A percentile compares a stretch with the other conserved stretches of the same genome.
These are phyloP conservation scores for Proteles cristata DNA, from an alignment of 2,113 vertebrate species.

Conservation along the genomic window DNA sequence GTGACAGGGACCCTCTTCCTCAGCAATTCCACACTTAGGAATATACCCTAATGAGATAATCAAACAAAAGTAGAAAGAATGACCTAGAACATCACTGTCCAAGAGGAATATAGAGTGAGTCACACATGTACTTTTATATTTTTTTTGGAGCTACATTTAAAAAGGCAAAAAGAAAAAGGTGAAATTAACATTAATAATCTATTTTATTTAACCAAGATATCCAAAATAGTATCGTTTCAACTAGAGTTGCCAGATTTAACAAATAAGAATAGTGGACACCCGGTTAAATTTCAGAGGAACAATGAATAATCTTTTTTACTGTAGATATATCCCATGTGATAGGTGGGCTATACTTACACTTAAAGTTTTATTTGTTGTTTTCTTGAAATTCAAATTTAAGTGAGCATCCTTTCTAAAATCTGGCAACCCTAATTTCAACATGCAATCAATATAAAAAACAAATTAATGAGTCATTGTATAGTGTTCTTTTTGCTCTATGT, in stretches of 20 bases:
- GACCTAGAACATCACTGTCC: neutral
- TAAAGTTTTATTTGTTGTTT: neutral
- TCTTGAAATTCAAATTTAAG: neutral
- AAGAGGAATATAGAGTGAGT: neutral
- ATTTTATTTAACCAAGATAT: neutral
- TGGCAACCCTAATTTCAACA: neutral
- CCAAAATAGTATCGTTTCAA: neutral
- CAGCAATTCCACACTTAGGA: neutral
- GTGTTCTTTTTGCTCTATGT: neutral
- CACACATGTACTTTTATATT: neutral
- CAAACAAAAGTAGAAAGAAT: neutral
- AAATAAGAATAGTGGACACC: neutral
- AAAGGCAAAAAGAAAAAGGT: neutral
- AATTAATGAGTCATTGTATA: neutral
- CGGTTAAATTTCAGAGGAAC: neutral
- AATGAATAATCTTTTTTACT: neutral
- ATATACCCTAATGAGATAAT: neutral
- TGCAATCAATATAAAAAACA: neutral
- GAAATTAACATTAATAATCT: neutral
- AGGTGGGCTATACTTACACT: neutral
- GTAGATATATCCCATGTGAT: neutral
- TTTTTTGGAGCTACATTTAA: neutral
- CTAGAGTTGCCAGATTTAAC: neutral
- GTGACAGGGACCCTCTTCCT: neutral
- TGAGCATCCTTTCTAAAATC: neutral